Evolutionary conservation across 2,888 invertebrate genomes (phyloP).

Genomic region (Noctua janthe): DNA sequence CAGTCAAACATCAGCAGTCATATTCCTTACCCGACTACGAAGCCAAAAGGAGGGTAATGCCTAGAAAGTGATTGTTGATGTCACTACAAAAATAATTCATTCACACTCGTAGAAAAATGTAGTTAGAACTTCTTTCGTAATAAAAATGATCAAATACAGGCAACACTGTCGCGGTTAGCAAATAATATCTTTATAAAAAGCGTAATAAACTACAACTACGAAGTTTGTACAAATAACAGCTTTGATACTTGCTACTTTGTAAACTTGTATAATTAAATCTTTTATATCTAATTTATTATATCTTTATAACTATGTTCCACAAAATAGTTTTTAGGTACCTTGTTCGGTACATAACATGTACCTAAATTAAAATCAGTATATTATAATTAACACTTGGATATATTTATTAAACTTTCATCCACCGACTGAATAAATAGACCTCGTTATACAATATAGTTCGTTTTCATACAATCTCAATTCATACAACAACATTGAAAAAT

Average conservation of each 20-base stretch:
- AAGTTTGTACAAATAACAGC: slow-evolving; percentile 69
- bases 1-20: slow-evolving; percentile 81
- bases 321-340: slow-evolving; percentile 66
- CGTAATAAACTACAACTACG: slow-evolving; percentile 67
- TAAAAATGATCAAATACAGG: slow-evolving; percentile 53
- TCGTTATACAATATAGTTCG: slow-evolving; percentile 67
- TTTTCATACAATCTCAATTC: slow-evolving; percentile 63
- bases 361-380: slow-evolving; percentile 70
- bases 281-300: slow-evolving; percentile 52
- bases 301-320: slow-evolving; percentile 43
- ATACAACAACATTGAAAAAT: slow-evolving; percentile 78
- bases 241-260: slow-evolving; percentile 64
- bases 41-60: slow-evolving; percentile 45
- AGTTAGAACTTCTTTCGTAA: slow-evolving; percentile 44
- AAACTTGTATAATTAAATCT: slow-evolving; percentile 66
- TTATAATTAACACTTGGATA: slow-evolving; percentile 66
- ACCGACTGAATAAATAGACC: slow-evolving; percentile 79
- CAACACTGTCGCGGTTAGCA: slow-evolving; percentile 53
- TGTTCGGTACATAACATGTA: slow-evolving; percentile 40
- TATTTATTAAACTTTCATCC: slow-evolving; percentile 67
- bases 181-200: slow-evolving; percentile 71
- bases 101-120: slow-evolving; percentile 65
- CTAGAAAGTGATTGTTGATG: slow-evolving; percentile 76
- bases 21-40: slow-evolving; percentile 69
- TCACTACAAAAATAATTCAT: slow-evolving; percentile 73